Evolutionary conservation across 2,888 invertebrate species (phyloP).

Genomic region (Thecophora atra): DNA sequence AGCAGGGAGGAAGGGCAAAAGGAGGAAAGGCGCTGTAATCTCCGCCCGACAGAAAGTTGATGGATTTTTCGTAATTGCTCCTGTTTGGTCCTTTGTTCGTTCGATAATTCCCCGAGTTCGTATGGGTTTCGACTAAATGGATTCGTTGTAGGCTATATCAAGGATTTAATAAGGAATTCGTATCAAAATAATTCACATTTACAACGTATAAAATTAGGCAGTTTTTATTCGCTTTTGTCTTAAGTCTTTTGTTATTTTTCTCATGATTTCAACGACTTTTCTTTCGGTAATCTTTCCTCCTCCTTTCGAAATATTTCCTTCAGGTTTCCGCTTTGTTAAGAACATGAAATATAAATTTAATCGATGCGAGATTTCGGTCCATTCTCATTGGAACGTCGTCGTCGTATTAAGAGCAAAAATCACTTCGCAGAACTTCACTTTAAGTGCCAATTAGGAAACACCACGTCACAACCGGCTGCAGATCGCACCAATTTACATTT

Average conservation of each 20-base stretch:
- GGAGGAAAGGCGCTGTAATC: conserved; percentile 1
- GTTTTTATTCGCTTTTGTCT: no score
- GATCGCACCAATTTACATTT: conserved; percentile 1
- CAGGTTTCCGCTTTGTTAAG: no score
- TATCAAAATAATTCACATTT: not conserved
- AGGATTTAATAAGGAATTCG: not conserved
- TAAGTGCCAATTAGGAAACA: conserved; percentile 31
- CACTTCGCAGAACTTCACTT: no score
- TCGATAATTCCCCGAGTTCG: conserved; percentile 32
- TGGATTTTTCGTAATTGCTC: conserved; percentile 59
- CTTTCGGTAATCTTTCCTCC: no score
- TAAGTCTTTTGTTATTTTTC: no score
- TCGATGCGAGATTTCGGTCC: not conserved
- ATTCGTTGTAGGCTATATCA: conserved; percentile 18
- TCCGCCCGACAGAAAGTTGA: conserved; percentile 17
- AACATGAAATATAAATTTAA: not conserved
- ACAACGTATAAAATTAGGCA: not conserved
- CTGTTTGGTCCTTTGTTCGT: conserved; percentile 44
- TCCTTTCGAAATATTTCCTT: no score
- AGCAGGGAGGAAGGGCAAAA: no score
- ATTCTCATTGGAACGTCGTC: not conserved
- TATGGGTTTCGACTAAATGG: conserved; percentile 42
- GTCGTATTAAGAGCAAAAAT: no score
- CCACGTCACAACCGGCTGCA: conserved; percentile 17
- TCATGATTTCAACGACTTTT: no score